Evolutionary conservation across 35 echinoderm and acorn worm species (phyloP).

Genomic region (Ophiothrix spiculata): DNA sequence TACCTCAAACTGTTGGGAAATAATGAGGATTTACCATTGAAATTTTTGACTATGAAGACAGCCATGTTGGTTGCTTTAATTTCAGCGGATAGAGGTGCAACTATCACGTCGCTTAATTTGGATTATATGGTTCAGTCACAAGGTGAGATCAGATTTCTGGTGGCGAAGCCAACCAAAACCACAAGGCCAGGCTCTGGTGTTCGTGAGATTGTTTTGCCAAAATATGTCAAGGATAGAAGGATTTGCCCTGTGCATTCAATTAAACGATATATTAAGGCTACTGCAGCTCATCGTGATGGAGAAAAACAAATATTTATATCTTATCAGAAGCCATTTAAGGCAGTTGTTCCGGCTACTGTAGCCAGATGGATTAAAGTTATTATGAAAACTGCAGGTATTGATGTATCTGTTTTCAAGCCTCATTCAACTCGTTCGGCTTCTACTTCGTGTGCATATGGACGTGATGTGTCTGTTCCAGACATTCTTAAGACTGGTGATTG

Average conservation of each 20-base stretch:
- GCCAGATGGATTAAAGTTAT: conserved; percentile 35
- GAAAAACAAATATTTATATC: conserved; percentile 39
- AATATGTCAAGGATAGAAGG: conserved; percentile 41
- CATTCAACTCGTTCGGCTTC: conserved; percentile 53
- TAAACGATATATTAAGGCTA: conserved; percentile 39
- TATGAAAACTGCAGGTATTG: conserved; percentile 30
- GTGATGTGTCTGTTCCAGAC: conserved; percentile 3
- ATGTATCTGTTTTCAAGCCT: conserved; percentile 29
- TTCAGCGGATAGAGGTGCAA: not conserved
- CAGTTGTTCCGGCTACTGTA: conserved; percentile 28
- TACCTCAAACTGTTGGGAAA: not conserved
- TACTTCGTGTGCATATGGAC: conserved; percentile 21
- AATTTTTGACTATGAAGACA: not conserved
- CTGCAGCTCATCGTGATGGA: conserved; percentile 24
- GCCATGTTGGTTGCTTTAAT: not conserved
- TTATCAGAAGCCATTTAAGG: conserved; percentile 37
- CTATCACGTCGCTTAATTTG: not conserved
- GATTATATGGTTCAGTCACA: not conserved
- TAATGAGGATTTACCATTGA: not conserved
- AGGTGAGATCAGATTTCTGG: not conserved
- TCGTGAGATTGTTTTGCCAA: not conserved
- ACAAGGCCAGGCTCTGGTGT: not conserved
- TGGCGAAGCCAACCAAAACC: not conserved
- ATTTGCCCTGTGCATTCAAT: conserved; percentile 33
- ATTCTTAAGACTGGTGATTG: conserved; percentile 47